A percentile compares a stretch with the other conserved stretches of the same genome.
Conservation (phyloP, 2,113 vertebrate species). For the Aleadryas rufinucha region DNA sequence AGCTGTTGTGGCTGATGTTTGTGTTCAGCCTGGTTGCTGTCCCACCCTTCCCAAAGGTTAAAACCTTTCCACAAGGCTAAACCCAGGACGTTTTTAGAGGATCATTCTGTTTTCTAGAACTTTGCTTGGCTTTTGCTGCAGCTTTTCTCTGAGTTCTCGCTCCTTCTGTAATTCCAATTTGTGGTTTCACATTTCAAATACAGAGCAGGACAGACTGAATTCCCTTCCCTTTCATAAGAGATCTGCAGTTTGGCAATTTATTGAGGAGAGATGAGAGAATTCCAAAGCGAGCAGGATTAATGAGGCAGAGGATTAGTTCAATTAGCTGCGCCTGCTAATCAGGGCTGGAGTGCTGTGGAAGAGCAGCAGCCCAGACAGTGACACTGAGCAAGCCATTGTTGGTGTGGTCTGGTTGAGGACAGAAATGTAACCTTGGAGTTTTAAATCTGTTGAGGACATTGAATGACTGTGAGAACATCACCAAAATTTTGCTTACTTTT, state of each 20-base stretch:
- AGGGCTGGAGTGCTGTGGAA: background rate
- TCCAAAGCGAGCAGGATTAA: background rate
- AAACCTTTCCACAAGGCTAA: background rate
- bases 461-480: background rate
- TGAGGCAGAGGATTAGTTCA: background rate
- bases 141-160: background rate
- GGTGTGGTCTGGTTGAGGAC: background rate
- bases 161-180: background rate
- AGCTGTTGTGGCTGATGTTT: background rate
- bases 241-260: background rate
- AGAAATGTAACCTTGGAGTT: background rate
- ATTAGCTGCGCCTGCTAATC: background rate
- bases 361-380: background rate
- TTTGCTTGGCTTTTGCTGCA: background rate
- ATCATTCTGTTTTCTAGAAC: background rate
- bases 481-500: conserved; percentile 77
- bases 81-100: background rate
- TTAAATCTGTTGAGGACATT: background rate
- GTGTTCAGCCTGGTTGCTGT: background rate
- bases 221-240: background rate
- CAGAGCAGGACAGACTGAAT: background rate
- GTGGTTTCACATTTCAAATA: background rate
- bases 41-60: background rate
- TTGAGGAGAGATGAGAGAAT: background rate
- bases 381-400: background rate